A percentile compares a stretch with the other conserved stretches of the same genome.
These are phyloP conservation scores for Hyperopisus bebe DNA, from an alignment of 2,113 vertebrate species.

Conservation along the genomic window DNA sequence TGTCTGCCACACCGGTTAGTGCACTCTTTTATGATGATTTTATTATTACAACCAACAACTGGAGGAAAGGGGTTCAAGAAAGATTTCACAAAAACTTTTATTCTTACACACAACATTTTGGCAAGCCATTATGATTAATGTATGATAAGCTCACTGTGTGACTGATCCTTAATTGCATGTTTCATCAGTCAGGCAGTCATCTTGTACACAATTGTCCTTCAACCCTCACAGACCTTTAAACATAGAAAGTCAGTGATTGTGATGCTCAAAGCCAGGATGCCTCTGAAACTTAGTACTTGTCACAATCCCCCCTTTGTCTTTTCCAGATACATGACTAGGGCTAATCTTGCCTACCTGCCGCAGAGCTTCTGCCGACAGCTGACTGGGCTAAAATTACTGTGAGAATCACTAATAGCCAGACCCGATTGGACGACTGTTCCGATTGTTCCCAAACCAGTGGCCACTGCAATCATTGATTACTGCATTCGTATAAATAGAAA, in stretches of 20 bases:
- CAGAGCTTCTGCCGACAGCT: slow-evolving; percentile 81
- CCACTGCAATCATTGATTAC: neutral
- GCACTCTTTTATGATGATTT: neutral
- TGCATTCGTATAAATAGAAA: neutral
- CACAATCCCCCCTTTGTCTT: slow-evolving; percentile 3
- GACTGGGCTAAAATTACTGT: slow-evolving; percentile 81
- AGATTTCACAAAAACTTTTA: neutral
- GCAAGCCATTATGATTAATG: neutral
- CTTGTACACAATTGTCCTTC: neutral
- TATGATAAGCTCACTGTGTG: neutral
- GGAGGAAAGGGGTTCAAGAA: neutral
- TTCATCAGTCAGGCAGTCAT: neutral
- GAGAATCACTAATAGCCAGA: slow-evolving; percentile 51
- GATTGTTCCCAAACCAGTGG: neutral
- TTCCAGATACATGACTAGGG: slow-evolving; percentile 75
- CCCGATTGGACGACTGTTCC: no score
- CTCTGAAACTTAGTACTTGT: neutral
- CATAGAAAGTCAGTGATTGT: neutral
- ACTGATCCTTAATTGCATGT: neutral
- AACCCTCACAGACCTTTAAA: neutral
- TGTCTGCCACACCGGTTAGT: neutral
- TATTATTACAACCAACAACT: neutral
- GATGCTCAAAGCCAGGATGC: neutral
- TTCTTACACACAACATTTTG: neutral
- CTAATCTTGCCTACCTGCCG: slow-evolving; percentile 79